These are phyloP conservation scores for Cryptotermes secundus DNA, from an alignment of 1,140 invertebrate species.

Conservation along the genomic window DNA sequence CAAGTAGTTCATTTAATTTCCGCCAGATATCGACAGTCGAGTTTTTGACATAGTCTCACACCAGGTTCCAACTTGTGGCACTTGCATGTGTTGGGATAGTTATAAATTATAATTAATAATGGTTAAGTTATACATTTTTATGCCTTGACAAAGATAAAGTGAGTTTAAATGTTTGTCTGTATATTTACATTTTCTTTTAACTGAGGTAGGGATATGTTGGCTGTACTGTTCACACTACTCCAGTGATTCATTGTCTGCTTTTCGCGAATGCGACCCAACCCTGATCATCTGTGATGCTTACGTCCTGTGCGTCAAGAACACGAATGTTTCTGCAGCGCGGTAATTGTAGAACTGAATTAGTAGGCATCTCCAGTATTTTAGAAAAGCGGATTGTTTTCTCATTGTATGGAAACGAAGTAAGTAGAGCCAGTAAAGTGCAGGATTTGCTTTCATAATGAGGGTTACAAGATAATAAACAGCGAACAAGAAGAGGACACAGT, in stretches of 20 bases:
- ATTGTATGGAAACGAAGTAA: not conserved
- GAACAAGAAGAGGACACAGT: not conserved
- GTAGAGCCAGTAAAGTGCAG: not conserved
- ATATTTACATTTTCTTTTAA: not conserved
- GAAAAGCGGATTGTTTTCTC: not conserved
- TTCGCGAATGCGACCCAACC: not conserved
- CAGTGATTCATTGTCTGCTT: not conserved
- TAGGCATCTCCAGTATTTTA: not conserved
- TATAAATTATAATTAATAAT: too few relatives aligned
- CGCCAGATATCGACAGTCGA: not conserved
- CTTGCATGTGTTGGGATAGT: not conserved
- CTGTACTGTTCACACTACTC: not conserved
- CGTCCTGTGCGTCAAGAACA: not conserved
- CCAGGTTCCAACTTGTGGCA: not conserved
- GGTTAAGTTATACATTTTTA: too few relatives aligned
- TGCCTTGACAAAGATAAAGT: too few relatives aligned
- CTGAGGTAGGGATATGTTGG: not conserved
- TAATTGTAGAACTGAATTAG: not conserved
- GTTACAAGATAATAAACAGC: not conserved
- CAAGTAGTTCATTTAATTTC: not conserved
- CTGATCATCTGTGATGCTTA: not conserved
- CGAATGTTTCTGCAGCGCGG: not conserved
- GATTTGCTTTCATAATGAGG: not conserved
- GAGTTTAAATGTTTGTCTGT: not conserved
- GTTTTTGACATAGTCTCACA: not conserved